A percentile compares a stretch with the other conserved stretches of the same genome.
Conservation (phyloP, 2,888 invertebrate species). For the Brachynemurus nebulosus region DNA sequence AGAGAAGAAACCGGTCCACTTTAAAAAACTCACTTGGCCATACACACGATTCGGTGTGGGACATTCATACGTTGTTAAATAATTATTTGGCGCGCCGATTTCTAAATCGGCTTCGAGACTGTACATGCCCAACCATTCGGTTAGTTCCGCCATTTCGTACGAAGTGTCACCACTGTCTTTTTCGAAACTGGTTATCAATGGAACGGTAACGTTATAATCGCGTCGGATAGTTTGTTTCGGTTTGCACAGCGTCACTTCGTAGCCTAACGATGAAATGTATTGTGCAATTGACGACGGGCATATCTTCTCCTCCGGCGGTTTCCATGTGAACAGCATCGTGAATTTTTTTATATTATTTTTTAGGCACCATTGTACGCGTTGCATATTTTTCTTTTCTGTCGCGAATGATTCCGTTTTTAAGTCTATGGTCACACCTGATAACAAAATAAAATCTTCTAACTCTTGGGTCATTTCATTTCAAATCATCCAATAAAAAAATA, state of each 20-base stretch:
- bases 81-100: conserved; percentile 24
- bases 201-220: conserved; percentile 31
- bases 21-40: conserved; percentile 30
- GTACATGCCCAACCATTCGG: conserved; percentile 42
- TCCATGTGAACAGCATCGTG: conserved; percentile 37
- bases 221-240: conserved; percentile 28
- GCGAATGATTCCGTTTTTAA: conserved; percentile 32
- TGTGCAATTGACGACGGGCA: conserved; percentile 47
- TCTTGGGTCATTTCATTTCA: too few species aligned
- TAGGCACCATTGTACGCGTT: conserved; percentile 30
- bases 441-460: too few species aligned
- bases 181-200: conserved; percentile 23
- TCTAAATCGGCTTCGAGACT: conserved; percentile 31
- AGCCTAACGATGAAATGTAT: conserved; percentile 35
- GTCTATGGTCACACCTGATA: conserved; percentile 36
- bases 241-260: conserved; percentile 31
- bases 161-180: conserved; percentile 20
- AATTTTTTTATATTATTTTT: conserved; percentile 29
- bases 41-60: conserved; percentile 26
- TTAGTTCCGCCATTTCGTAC: conserved; percentile 24
- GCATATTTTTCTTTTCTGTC: conserved; percentile 34
- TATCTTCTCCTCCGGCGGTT: conserved; percentile 33
- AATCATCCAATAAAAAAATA: too few species aligned
- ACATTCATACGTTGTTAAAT: conserved; percentile 30
- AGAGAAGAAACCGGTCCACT: conserved; percentile 38